Evolutionary conservation across 2,888 invertebrate genomes (phyloP).

Genomic region (Gibbula magus): DNA sequence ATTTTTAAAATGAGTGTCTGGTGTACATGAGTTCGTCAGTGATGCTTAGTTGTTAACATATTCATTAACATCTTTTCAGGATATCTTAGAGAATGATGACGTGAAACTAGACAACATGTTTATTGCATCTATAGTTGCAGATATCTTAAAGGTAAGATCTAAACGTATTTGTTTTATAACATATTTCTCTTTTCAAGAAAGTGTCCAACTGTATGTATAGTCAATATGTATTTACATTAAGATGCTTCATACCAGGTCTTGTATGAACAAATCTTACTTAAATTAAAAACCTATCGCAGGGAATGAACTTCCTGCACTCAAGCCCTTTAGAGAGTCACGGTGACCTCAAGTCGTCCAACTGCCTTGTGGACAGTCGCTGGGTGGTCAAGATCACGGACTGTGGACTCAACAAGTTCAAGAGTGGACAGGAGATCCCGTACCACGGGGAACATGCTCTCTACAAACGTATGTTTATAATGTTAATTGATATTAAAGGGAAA

Average conservation of each 20-base stretch:
- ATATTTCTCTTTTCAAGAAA: too few species aligned
- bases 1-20: too few species aligned
- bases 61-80: constrained; percentile 78
- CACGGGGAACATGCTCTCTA: constrained; percentile 50
- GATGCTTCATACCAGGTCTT: too few species aligned
- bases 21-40: too few species aligned
- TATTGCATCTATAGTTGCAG: constrained; percentile 96
- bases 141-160: constrained; percentile 93
- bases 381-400: constrained; percentile 70
- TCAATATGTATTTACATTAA: too few species aligned
- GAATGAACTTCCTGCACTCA: constrained; percentile 70
- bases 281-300: constrained; percentile 47
- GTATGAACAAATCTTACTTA: too few species aligned
- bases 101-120: constrained; percentile 97
- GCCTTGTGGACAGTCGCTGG: constrained; percentile 72
- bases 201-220: too few species aligned
- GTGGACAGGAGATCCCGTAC: constrained; percentile 39
- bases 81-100: constrained; percentile 98
- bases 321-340: constrained; percentile 67
- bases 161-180: not conserved
- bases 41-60: not conserved
- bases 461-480: constrained; percentile 48
- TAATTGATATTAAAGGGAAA: too few species aligned
- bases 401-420: constrained; percentile 60
- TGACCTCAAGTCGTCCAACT: constrained; percentile 68